These are phyloP conservation scores for Galaxea fascicularis DNA, from an alignment of 92 coral and sea anemone genomes.

Conservation along the genomic window DNA sequence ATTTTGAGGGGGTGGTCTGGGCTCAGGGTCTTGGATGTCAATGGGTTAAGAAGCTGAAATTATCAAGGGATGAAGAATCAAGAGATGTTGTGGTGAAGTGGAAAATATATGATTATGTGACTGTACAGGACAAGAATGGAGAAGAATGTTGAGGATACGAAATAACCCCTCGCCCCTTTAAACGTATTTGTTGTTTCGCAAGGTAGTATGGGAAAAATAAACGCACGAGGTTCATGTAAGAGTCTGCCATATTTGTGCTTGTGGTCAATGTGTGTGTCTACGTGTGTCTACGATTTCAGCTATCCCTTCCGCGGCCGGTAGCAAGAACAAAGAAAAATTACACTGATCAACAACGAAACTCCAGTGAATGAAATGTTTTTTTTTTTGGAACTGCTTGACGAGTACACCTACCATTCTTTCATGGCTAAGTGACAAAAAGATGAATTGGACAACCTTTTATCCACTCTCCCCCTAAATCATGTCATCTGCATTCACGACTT, in stretches of 20 bases:
- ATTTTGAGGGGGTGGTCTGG: no score
- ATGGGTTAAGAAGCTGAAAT: constrained; percentile 40
- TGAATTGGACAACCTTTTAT: constrained; percentile 20
- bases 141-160: no score
- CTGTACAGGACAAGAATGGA: constrained; percentile 50
- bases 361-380: constrained; percentile 71
- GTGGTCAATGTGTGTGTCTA: no score
- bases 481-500: constrained; percentile 34
- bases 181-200: no score
- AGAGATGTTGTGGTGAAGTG: constrained; percentile 60
- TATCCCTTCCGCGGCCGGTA: no score
- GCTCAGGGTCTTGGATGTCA: no score
- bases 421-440: constrained; percentile 68
- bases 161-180: no score
- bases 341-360: constrained; percentile 63
- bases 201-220: no score
- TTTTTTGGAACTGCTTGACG: constrained; percentile 55
- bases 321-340: constrained; percentile 52
- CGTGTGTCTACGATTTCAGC: no score
- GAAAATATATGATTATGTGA: constrained; percentile 75
- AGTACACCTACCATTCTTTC: constrained; percentile 65
- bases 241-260: no score
- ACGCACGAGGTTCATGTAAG: no score
- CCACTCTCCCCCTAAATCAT: constrained; percentile 44
- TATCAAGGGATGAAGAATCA: constrained; percentile 49